Base-by-base conservation (phyloP, 2,888 invertebrate genomes). In the Pristionchus exspectatus region DNA sequence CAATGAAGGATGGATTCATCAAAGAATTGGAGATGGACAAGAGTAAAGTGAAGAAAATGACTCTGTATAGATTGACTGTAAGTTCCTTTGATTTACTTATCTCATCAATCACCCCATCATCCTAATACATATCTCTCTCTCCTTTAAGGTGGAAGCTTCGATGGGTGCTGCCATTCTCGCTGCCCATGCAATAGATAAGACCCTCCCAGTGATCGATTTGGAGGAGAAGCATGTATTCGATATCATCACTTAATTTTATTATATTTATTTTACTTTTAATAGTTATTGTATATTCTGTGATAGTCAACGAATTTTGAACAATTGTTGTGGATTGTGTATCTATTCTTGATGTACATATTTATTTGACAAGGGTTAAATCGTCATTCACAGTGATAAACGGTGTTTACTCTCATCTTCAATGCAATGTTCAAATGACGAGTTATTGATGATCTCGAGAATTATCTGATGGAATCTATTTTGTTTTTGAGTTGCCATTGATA, bases 1-100 rank as follows among this genome's bases (percentile, higher is more conserved):
- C 91, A 2, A 38, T 93, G 54, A 92, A 83, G 81, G 54, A 81
- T 87, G 92, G 92, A 27, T 92, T 92, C 81, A 30, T 89, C 14
- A 59, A 89, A 0, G 91, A 89, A 4, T 56, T 92, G n/a, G 56
- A 88, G 18, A 74, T 88, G 30, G 74, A 63, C 5, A 54, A 72
- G 27, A 74, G 50, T 86, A 21, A n/a, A 74, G 59, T 86, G 16
- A 83, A 38, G 56, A 72, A 59, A 77, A 87, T 85, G 59, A 90
- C 86, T 24, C 33, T 85, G 3, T 72, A 90, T 56, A 27, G 77
- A 86, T 77, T 54, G 33, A 21, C 27, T 38, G 87, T 88, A 24
- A 56, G 87, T 88, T 0, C 21, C 16, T 21, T n/a, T 16, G 33
- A 54, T 84, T 14, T 81, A 27, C 50, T 81, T 10, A 16, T 77